Percentiles rank a stretch among this genome's conserved stretches.
phyloP scores from a whole-genome alignment of 2,797 vertebrate genomes.

The Centroberyx gerrardi region DNA sequence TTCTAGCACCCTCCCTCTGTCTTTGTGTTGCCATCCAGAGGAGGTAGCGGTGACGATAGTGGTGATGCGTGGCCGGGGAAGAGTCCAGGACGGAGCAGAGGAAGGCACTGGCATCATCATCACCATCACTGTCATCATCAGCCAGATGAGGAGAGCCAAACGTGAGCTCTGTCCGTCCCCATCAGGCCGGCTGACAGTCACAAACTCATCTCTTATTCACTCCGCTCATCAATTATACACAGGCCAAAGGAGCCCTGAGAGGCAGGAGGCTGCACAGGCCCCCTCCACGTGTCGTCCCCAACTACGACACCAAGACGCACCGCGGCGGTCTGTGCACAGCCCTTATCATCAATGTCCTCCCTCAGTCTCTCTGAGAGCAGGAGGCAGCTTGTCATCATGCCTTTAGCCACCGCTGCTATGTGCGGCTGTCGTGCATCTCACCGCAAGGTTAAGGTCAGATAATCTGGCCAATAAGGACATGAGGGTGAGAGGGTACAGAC shows the following conservation, averaged over 20 bases:
- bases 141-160: slow-evolving; percentile 78
- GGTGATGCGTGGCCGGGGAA: slow-evolving; percentile 37
- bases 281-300: slow-evolving; percentile 38
- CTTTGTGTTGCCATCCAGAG: slow-evolving; percentile 57
- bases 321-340: slow-evolving; percentile 37
- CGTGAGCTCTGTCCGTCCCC: slow-evolving; percentile 79
- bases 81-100: slow-evolving; percentile 38
- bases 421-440: slow-evolving; percentile 58
- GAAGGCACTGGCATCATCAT: slow-evolving; percentile 61
- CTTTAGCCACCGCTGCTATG: slow-evolving; percentile 41
- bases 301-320: slow-evolving; percentile 50
- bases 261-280: slow-evolving; percentile 68
- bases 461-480: slow-evolving; percentile 27
- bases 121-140: slow-evolving; percentile 72
- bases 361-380: slow-evolving; percentile 56
- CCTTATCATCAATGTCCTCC: slow-evolving; percentile 54
- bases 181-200: slow-evolving; percentile 81
- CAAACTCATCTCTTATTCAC: slow-evolving; percentile 83
- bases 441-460: slow-evolving; percentile 37
- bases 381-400: slow-evolving; percentile 68
- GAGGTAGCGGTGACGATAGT: slow-evolving; percentile 54
- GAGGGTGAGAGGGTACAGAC: slow-evolving; percentile 1
- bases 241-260: slow-evolving; percentile 84
- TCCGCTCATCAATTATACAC: slow-evolving; percentile 82
- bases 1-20: slow-evolving; percentile 39